Evolutionary conservation across 2,113 vertebrate species (phyloP), one percentile per base, ranked within the genome.

Genomic region (Erinaceus europaeus): DNA sequence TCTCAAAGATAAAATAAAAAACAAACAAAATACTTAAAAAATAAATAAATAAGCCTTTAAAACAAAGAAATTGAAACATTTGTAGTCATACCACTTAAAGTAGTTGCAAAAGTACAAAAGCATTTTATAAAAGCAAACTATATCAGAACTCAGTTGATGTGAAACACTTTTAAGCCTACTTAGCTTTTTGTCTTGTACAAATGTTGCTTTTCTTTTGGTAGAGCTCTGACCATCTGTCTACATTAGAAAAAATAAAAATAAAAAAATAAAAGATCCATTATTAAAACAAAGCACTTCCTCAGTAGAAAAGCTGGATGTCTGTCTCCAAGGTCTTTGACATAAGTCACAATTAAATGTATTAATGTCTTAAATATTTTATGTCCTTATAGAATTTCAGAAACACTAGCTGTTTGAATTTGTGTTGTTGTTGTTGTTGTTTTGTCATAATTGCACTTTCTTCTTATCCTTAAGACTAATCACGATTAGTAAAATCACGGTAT

Each of bases 381-480:
- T 34, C 25, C 46, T 90, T 82, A 36, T 57, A 40, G 65, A 85
- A 79, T 68, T 90, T 71, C 32, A 86, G 34, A 90, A 91, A 72
- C 50, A 27, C 46, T 46, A 55, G 11, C 57, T 86, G 21, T 10
- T 83, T 34, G 76, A 68, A 17, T 71, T 59, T n/a, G 46, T 69
- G n/a, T 85, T 50, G 52, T 23, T 17, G 32, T 84, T 90, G 21
- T 62, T 78, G 81, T 9, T 71, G 83, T 61, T 57, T 71, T 84
- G 34, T 50, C 34, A 74, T 4, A 81, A 32, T 87, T 81, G 59
- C 34, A 12, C 10, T 67, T 73, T 83, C 75, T 74, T 0, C 48
- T 29, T n/a, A 81, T 23, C 57, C 71, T 88, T 74, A 23, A 17
- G 32, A 91, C 46, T 50, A 72, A 46, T 61, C 46, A 67, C n/a